Conservation (phyloP, 2,113 vertebrate genomes). For the Eulemur macaco region DNA sequence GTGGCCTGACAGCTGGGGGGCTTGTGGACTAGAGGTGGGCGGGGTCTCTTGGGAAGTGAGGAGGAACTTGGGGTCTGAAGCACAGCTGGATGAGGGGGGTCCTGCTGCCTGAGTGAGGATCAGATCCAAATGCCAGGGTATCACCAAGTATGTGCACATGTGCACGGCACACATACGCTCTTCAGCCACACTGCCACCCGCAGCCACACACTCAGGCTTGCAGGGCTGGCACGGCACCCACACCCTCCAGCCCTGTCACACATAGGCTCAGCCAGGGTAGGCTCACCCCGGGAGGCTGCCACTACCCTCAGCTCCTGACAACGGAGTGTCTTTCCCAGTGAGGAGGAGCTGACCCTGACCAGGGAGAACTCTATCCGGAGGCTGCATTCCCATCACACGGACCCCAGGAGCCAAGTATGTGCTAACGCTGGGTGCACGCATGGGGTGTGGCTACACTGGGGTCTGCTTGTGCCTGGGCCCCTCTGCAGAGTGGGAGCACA, state of each 20-base stretch:
- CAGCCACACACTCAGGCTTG: background rate
- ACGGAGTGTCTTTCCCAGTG: constrained; percentile 78
- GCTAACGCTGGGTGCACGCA: fast-evolving
- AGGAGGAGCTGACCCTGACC: constrained; percentile 90
- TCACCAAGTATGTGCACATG: background rate
- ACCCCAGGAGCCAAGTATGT: constrained; percentile 87
- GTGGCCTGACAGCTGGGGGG: background rate
- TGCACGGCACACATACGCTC: fast-evolving
- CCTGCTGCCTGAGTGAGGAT: background rate
- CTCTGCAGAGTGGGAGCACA: background rate
- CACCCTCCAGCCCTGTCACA: background rate
- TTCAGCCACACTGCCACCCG: background rate
- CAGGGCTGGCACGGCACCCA: background rate
- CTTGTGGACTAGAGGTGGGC: background rate
- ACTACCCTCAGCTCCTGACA: background rate
- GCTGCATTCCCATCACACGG: constrained; percentile 88
- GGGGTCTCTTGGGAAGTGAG: background rate
- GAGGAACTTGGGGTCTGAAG: background rate
- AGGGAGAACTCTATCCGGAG: constrained; percentile 91
- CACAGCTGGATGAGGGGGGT: background rate
- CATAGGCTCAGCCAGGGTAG: background rate
- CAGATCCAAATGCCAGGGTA: fast-evolving
- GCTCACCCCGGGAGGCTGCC: background rate
- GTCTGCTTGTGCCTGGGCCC: background rate
- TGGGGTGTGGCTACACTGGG: background rate